These are phyloP conservation scores for Cosmia pyralina DNA, from an alignment of 2,888 invertebrate genomes.

Conservation along the genomic window DNA sequence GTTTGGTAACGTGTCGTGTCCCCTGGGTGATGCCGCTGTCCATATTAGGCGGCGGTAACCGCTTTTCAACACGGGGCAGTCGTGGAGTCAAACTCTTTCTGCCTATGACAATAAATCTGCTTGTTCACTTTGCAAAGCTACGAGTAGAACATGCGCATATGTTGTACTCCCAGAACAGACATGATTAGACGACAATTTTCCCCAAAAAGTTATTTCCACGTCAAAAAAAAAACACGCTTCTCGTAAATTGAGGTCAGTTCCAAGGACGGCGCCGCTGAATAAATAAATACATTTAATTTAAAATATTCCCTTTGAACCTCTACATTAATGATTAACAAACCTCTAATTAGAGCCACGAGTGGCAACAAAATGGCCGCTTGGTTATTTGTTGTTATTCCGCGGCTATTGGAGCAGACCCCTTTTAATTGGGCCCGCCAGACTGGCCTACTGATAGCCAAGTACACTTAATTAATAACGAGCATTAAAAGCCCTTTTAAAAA, in stretches of 20 bases:
- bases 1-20: background rate
- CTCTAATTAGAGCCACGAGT: conserved; percentile 59
- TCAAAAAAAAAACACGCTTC: conserved; percentile 11
- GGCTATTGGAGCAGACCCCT: conserved; percentile 50
- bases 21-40: background rate
- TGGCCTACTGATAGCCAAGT: conserved; percentile 51
- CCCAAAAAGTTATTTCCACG: background rate
- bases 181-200: background rate
- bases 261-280: conserved; percentile 13
- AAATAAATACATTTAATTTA: conserved; percentile 51
- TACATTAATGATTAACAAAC: conserved; percentile 58
- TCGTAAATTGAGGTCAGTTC: background rate
- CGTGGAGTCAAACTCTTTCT: no score
- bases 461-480: conserved; percentile 56
- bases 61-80: background rate
- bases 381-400: conserved; percentile 54
- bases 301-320: conserved; percentile 50
- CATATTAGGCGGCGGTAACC: background rate
- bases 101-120: no score
- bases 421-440: conserved; percentile 59
- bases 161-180: background rate
- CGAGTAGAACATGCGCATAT: no score
- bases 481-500: conserved; percentile 47
- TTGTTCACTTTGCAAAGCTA: background rate
- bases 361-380: conserved; percentile 49